Evolutionary conservation across 2,113 vertebrate genomes (phyloP).

Genomic region (Ictalurus punctatus): DNA sequence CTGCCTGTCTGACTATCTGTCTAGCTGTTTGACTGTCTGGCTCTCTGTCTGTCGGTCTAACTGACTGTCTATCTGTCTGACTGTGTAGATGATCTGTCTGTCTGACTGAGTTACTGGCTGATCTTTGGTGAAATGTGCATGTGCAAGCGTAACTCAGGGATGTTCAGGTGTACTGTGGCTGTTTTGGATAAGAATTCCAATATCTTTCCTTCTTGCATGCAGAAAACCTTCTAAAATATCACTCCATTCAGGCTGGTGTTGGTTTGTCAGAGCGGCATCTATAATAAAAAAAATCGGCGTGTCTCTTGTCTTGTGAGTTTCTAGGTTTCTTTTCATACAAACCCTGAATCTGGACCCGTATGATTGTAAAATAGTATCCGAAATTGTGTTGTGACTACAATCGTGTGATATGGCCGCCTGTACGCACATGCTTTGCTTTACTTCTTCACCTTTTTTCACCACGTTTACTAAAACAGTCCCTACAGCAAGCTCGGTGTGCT

Average conservation of each 20-base stretch:
- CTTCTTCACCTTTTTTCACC: not conserved
- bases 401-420: not conserved
- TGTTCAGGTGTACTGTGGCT: not conserved
- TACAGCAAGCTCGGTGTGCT: not conserved
- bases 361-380: not conserved
- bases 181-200: not conserved
- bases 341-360: not conserved
- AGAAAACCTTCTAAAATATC: not conserved
- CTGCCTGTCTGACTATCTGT: not conserved
- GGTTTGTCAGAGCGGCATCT: not conserved
- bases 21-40: not conserved
- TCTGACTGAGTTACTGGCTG: not conserved
- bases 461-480: not conserved
- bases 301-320: not conserved
- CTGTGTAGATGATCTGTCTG: not conserved
- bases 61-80: not conserved
- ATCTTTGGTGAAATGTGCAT: not conserved
- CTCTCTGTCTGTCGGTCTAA: not conserved
- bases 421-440: not conserved
- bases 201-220: not conserved
- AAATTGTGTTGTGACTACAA: not conserved
- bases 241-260: not conserved
- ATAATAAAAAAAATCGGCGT: not conserved
- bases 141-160: not conserved
- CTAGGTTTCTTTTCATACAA: not conserved